Base-by-base conservation (phyloP, 2,797 vertebrate genomes). In the Dendrocincla fuliginosa region DNA sequence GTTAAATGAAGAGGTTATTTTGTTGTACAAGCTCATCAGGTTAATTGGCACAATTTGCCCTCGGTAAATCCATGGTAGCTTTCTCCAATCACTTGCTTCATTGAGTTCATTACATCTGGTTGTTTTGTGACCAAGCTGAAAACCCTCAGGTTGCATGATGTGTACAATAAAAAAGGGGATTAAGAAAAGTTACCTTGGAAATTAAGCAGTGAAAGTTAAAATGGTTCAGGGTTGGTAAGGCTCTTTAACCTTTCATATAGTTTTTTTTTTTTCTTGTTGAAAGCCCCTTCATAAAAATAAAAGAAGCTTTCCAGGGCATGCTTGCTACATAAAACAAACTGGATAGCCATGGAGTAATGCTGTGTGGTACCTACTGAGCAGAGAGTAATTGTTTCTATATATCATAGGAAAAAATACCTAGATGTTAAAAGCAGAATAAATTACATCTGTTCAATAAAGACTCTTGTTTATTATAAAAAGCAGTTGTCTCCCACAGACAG, bases 371-470 rank as follows among this genome's bases (percentile, higher is more conserved):
- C 78, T 73, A 46, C 85, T 82, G 85, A 78, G 83, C 47, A 71
- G 33, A 65, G 87, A 90, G 56, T 76, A 88, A 84, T 91, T 94
- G 39, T 92, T 70, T 80, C 79, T 79, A 52, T 90, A 22, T 65
- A 84, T 61, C 61, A 27, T 5, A 52, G 59, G 57, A 44, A 90
- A 93, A 95, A 95, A 63, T 57, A 70, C 23, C 50, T 81, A 41
- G 46, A 79, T 90, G 39, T 57, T 91, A 33, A 81, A 73, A 89
- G 39, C 28, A 49, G 35, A 82, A 52, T 82, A 60, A 42, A 39
- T 41, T 61, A 30, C 16, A 47, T 84, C 30, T 71, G 13, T 71
- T 89, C 69, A 68, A 55, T 61, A 95, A 71, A 74, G 63, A 47
- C 5, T 24, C 88, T 52, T 70, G 65, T 73, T 86, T 89, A 42